Evolutionary conservation across 2,113 vertebrate genomes (phyloP).

Genomic region (Microcebus tavaratra): DNA sequence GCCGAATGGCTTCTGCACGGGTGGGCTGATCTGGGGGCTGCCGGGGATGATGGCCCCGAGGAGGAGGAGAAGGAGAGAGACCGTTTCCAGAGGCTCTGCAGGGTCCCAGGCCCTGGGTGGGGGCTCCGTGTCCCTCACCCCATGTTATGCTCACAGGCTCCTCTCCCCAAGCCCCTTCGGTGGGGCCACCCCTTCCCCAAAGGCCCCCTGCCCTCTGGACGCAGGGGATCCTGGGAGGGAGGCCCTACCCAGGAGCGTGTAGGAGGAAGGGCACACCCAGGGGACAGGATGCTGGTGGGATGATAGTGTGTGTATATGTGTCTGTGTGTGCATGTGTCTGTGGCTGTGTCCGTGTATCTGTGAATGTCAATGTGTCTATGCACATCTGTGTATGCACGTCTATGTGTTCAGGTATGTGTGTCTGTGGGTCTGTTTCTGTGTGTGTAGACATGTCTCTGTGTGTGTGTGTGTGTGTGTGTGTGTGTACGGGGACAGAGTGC

Average conservation of each 20-base stretch:
- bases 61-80: background rate
- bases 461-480: background rate
- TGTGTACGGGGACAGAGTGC: background rate
- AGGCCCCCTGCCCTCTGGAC: background rate
- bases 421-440: no score
- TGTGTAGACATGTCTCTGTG: background rate
- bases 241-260: fast-evolving
- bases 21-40: background rate
- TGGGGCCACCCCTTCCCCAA: fast-evolving
- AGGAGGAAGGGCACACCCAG: background rate
- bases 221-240: background rate
- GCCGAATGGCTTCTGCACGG: background rate
- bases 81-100: background rate
- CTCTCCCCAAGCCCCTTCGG: background rate
- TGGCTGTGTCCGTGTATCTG: background rate
- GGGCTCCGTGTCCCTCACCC: background rate
- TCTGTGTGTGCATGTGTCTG: background rate
- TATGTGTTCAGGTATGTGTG: background rate
- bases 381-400: no score
- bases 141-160: background rate
- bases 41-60: background rate
- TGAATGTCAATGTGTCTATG: no score
- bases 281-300: background rate
- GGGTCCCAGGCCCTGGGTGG: background rate
- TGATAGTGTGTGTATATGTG: fast-evolving